Conservation (phyloP, 2,113 vertebrate genomes). For the Pomatostomus ruficeps region DNA sequence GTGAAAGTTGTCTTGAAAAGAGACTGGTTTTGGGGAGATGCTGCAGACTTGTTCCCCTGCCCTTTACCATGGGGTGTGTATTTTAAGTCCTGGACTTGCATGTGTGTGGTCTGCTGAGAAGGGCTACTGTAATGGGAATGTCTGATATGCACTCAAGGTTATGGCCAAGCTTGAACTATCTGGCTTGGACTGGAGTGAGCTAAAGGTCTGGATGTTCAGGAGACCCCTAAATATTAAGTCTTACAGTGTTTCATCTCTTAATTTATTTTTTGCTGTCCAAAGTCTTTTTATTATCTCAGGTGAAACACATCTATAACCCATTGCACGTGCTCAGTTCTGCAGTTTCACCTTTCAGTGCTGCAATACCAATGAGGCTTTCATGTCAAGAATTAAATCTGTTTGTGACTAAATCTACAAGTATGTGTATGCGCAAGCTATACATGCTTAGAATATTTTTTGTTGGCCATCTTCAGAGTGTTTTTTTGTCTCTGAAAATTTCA, state of each 20-base stretch:
- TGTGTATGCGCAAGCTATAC: neutral
- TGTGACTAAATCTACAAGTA: neutral
- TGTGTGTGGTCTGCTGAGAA: neutral
- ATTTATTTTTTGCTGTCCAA: neutral
- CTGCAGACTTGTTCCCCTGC: neutral
- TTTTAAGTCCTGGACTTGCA: neutral
- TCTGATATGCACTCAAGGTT: neutral
- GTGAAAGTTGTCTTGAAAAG: neutral
- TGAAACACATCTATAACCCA: neutral
- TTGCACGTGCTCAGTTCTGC: slow-evolving; percentile 8
- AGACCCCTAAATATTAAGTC: neutral
- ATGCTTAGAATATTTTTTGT: neutral
- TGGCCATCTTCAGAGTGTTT: neutral
- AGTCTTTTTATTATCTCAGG: neutral
- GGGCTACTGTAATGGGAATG: neutral
- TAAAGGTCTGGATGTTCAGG: neutral
- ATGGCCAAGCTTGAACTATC: neutral
- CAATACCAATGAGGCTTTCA: neutral
- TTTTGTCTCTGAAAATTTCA: neutral
- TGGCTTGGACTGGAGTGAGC: neutral
- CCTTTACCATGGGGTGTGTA: neutral
- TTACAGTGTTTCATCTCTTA: neutral
- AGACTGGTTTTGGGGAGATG: neutral
- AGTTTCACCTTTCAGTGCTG: neutral
- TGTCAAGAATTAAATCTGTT: neutral